Evolutionary conservation across 53 echinoderm and acorn worm species (phyloP).

Genomic region (Paracentrotus lividus): DNA sequence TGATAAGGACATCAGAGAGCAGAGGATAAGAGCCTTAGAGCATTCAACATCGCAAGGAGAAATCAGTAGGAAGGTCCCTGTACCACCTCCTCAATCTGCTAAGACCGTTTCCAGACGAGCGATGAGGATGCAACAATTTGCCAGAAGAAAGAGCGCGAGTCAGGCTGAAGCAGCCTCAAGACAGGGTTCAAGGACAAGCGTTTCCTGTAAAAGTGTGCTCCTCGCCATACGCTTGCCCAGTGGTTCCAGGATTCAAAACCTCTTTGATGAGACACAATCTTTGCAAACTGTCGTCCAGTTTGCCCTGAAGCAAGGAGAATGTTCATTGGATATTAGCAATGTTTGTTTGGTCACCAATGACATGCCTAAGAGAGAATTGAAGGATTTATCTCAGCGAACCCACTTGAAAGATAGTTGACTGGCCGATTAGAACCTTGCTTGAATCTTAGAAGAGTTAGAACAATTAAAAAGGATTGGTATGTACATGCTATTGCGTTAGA

Average conservation of each 20-base stretch:
- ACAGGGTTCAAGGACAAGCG: constrained; percentile 8
- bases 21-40: constrained; percentile 39
- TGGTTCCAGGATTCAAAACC: constrained; percentile 54
- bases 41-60: constrained; percentile 58
- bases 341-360: constrained; percentile 58
- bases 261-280: not conserved
- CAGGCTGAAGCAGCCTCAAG: constrained; percentile 33
- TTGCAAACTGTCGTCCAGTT: constrained; percentile 34
- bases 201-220: not conserved
- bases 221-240: constrained; percentile 59
- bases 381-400: constrained; percentile 26
- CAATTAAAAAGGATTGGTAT: too few relatives aligned
- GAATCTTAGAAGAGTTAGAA: constrained; percentile 50
- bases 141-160: constrained; percentile 63
- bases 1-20: constrained; percentile 37
- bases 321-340: not conserved
- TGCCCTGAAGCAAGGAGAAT: constrained; percentile 4
- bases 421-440: constrained; percentile 29
- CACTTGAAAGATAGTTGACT: constrained; percentile 7
- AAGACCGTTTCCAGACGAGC: constrained; percentile 46
- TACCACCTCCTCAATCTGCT: constrained; percentile 54
- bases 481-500: too few relatives aligned
- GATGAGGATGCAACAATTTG: constrained; percentile 66
- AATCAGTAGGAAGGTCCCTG: constrained; percentile 15
- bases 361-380: constrained; percentile 56